Conservation (phyloP, 2,797 vertebrate species). For the Betta splendens region DNA sequence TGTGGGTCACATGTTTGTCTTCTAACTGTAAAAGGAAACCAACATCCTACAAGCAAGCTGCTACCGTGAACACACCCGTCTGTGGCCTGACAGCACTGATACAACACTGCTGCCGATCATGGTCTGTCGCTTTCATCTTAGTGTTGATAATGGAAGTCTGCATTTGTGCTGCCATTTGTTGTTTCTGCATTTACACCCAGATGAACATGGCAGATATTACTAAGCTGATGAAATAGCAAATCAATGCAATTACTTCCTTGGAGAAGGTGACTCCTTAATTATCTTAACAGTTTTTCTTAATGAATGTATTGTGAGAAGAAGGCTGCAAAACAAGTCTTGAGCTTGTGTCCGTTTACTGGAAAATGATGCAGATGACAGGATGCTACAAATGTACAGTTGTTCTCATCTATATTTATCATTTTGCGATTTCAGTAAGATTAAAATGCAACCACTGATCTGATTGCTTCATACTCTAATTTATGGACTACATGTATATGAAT, state of each 20-base stretch:
- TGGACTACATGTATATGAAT: too few relatives aligned
- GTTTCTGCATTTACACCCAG: slow-evolving; percentile 27
- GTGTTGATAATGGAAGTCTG: neutral
- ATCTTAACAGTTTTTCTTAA: slow-evolving; percentile 40
- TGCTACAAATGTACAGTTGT: too few relatives aligned
- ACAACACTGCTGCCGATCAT: neutral
- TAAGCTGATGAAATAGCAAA: slow-evolving; percentile 41
- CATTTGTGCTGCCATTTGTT: neutral
- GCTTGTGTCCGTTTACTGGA: neutral
- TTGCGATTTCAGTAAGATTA: slow-evolving; percentile 59
- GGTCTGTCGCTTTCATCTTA: too few relatives aligned
- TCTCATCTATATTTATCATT: too few relatives aligned
- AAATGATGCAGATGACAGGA: too few relatives aligned
- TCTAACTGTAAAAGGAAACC: neutral
- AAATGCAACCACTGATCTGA: too few relatives aligned
- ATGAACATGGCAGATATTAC: slow-evolving; percentile 39
- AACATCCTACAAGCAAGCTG: too few relatives aligned
- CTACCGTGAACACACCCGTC: too few relatives aligned
- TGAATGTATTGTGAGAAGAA: slow-evolving; percentile 65
- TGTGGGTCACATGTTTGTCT: neutral
- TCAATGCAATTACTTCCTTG: slow-evolving; percentile 53
- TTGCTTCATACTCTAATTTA: too few relatives aligned
- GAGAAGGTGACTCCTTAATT: slow-evolving; percentile 38
- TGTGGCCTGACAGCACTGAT: neutral
- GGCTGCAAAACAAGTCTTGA: neutral